Evolutionary conservation across 2,888 invertebrate species (phyloP).

Genomic region (Girardia tigrina): DNA sequence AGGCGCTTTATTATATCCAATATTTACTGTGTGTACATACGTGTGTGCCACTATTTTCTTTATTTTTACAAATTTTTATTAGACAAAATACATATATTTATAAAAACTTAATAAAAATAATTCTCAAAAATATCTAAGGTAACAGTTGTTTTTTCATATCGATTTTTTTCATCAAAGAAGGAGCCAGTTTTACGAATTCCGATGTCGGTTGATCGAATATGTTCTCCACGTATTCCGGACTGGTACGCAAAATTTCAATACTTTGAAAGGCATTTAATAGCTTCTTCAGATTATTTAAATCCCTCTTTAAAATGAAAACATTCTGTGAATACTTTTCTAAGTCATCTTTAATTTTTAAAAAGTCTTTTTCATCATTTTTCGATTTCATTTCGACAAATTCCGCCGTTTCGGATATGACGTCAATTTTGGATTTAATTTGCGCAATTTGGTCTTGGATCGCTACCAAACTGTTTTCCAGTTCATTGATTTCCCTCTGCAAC

Average conservation of each 20-base stretch:
- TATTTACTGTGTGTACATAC: too few relatives aligned
- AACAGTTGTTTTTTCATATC: slow-evolving; percentile 38
- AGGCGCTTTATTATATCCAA: too few relatives aligned
- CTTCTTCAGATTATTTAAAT: slow-evolving; percentile 42
- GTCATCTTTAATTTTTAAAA: slow-evolving; percentile 41
- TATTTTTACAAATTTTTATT: too few relatives aligned
- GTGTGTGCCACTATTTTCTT: too few relatives aligned
- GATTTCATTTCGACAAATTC: slow-evolving; percentile 41
- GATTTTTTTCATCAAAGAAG: slow-evolving; percentile 45
- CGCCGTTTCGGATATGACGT: slow-evolving; percentile 41
- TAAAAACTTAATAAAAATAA: too few relatives aligned
- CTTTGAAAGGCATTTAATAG: slow-evolving; percentile 44
- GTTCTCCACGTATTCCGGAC: slow-evolving; percentile 46
- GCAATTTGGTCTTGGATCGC: slow-evolving; percentile 41
- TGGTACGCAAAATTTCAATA: slow-evolving; percentile 45
- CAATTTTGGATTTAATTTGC: slow-evolving; percentile 41
- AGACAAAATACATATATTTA: too few relatives aligned
- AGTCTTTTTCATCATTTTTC: slow-evolving; percentile 41
- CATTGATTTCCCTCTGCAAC: slow-evolving; percentile 42
- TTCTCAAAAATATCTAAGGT: background rate
- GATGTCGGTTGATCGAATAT: slow-evolving; percentile 43
- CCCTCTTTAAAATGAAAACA: slow-evolving; percentile 42
- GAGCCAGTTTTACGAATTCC: slow-evolving; percentile 45
- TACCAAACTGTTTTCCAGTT: slow-evolving; percentile 41
- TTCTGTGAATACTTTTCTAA: slow-evolving; percentile 43